These are phyloP conservation scores for Caiman crocodilus DNA, from an alignment of 2,797 vertebrate genomes.

Conservation along the genomic window DNA sequence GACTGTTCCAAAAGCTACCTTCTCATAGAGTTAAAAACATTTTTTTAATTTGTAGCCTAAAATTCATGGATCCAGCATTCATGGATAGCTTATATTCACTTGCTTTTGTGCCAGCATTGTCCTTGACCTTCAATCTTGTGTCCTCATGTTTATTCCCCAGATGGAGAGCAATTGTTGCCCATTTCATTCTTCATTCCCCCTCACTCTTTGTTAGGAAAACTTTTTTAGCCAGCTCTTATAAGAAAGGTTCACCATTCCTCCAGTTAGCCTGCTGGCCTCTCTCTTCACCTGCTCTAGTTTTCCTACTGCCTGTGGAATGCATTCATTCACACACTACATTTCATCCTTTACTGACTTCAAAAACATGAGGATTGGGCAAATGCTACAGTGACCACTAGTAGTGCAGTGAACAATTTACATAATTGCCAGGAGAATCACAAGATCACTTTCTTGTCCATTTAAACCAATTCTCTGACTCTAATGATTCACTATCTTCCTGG, in stretches of 20 bases:
- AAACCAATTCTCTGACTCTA: background rate
- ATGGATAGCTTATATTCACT: background rate
- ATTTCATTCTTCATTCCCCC: background rate
- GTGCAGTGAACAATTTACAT: rapidly evolving
- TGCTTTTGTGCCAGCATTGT: background rate
- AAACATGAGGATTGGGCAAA: background rate
- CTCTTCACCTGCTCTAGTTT: background rate
- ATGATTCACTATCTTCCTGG: background rate
- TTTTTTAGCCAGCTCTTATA: background rate
- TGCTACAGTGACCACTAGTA: background rate
- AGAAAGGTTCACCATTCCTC: background rate
- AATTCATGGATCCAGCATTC: background rate
- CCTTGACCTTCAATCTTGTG: background rate
- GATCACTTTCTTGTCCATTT: rapidly evolving
- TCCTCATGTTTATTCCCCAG: background rate
- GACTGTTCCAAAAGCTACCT: background rate
- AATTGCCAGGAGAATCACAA: background rate
- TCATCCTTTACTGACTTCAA: background rate
- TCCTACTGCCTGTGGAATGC: background rate
- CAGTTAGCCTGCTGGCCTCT: background rate
- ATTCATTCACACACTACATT: rapidly evolving
- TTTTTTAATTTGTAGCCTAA: background rate
- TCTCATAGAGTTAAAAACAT: background rate
- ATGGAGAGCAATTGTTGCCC: background rate
- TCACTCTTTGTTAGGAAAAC: background rate